phyloP scores from a whole-genome alignment of 2,797 vertebrate species.

The Alectoris magna region DNA sequence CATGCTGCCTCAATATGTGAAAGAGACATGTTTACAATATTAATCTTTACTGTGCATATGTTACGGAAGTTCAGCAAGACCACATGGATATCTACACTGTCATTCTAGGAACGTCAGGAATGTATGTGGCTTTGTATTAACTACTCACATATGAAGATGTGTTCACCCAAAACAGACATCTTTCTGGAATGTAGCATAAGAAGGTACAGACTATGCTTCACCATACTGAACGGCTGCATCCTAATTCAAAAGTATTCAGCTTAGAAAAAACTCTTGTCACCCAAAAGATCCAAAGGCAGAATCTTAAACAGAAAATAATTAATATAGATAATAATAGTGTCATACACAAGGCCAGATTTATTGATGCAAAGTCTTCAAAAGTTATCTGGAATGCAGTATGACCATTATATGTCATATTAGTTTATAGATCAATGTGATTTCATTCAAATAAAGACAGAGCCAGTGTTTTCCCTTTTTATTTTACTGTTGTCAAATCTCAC shows the following conservation, averaged over 20 bases:
- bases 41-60: not conserved
- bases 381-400: not conserved
- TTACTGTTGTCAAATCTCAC: constrained; percentile 5
- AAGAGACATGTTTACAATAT: not conserved
- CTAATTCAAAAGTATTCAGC: not conserved
- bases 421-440: not conserved
- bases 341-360: not conserved
- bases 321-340: constrained; percentile 15
- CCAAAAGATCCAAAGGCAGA: constrained; percentile 11
- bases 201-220: not conserved
- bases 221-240: not conserved
- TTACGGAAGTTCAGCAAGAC: not conserved
- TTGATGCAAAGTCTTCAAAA: constrained; percentile 17
- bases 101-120: constrained; percentile 13
- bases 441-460: not conserved
- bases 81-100: not conserved
- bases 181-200: not conserved
- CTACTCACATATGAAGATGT: not conserved
- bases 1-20: not conserved
- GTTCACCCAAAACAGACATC: not conserved
- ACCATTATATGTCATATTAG: not conserved
- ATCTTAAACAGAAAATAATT: constrained; percentile 29
- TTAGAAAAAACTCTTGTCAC: not conserved
- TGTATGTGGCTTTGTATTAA: not conserved
- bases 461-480: not conserved